These are phyloP conservation scores for Conus canariensis DNA, from an alignment of 2,888 invertebrate genomes.

Conservation along the genomic window DNA sequence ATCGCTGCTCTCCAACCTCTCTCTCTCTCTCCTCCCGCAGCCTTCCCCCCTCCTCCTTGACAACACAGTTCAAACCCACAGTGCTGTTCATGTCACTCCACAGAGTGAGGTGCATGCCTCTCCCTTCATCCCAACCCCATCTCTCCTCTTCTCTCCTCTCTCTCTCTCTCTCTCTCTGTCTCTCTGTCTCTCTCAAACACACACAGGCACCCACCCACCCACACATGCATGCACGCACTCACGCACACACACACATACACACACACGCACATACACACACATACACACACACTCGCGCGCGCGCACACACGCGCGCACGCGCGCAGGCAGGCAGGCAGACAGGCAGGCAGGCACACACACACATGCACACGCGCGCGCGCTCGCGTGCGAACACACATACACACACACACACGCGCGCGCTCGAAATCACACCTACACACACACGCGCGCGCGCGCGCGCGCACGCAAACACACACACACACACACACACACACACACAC, in stretches of 20 bases:
- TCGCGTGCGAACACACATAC: no score
- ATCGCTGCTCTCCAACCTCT: background rate
- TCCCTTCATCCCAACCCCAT: no score
- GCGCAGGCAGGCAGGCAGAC: background rate
- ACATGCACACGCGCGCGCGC: background rate
- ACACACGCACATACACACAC: background rate
- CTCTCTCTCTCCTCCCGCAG: background rate
- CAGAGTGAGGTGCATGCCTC: no score
- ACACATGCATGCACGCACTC: background rate
- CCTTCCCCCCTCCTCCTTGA: background rate
- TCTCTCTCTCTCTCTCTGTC: background rate
- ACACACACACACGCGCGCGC: background rate
- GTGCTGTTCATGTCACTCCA: no score
- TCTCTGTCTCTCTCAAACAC: background rate
- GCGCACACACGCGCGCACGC: background rate
- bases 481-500: background rate
- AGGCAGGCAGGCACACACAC: background rate
- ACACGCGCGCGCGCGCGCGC: background rate
- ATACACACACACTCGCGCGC: background rate
- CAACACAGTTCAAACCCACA: no score
- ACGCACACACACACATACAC: background rate
- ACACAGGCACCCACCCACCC: no score
- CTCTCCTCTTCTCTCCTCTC: background rate
- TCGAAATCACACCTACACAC: background rate
- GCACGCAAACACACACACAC: background rate